Percentiles rank a stretch among this genome's conserved stretches.
These are phyloP conservation scores for Chelon auratus DNA, from an alignment of 2,797 vertebrate species.

Conservation along the genomic window DNA sequence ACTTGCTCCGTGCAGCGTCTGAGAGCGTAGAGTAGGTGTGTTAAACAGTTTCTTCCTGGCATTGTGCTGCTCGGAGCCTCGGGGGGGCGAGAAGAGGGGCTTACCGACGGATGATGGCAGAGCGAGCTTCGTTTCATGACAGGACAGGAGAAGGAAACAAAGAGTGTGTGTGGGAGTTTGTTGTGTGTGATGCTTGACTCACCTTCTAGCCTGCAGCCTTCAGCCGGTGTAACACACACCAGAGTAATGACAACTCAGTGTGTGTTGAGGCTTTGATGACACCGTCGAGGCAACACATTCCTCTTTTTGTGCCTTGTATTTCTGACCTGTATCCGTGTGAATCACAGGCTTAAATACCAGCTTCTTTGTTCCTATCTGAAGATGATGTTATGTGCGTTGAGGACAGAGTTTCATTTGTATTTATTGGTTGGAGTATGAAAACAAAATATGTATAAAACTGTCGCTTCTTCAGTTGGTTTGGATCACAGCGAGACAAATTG, in stretches of 20 bases:
- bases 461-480: not conserved
- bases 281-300: slow-evolving; percentile 26
- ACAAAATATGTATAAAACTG: too few species aligned
- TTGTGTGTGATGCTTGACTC: slow-evolving; percentile 61
- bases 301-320: slow-evolving; percentile 1
- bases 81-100: slow-evolving; percentile 36
- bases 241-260: slow-evolving; percentile 24
- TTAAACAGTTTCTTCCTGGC: slow-evolving; percentile 59
- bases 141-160: slow-evolving; percentile 28
- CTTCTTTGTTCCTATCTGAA: slow-evolving; percentile 28
- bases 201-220: slow-evolving; percentile 54
- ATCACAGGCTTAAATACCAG: slow-evolving; percentile 34
- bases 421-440: too few species aligned
- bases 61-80: slow-evolving; percentile 55
- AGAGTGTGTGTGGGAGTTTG: slow-evolving; percentile 49
- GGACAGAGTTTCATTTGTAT: not conserved
- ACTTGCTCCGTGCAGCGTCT: not conserved
- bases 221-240: slow-evolving; percentile 62
- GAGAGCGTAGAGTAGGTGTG: slow-evolving; percentile 18
- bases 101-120: slow-evolving; percentile 42
- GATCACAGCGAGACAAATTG: too few species aligned
- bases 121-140: slow-evolving; percentile 32
- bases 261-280: slow-evolving; percentile 38
- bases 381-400: slow-evolving; percentile 17
- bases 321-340: slow-evolving; percentile 36